Percentiles rank a stretch among this genome's conserved stretches.
phyloP scores from a whole-genome alignment of 2,113 vertebrate genomes.

The Alexandromys fortis region DNA sequence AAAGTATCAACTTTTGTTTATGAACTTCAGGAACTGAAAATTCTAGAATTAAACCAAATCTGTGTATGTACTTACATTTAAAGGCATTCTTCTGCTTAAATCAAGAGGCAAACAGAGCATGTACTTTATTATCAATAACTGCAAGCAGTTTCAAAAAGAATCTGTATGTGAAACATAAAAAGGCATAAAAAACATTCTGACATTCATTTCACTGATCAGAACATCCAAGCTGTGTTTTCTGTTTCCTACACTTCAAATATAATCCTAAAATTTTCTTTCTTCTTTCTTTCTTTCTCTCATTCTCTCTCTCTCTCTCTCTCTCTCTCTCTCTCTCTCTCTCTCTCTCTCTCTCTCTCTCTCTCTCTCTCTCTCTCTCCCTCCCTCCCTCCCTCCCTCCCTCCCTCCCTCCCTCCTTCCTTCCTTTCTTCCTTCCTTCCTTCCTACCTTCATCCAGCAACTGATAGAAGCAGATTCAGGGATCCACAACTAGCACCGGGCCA shows the following conservation, averaged over 20 bases:
- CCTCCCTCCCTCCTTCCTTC: too few species aligned
- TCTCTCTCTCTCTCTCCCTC: neutral
- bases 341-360: rapidly evolving
- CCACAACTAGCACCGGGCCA: too few species aligned
- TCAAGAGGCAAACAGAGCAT: neutral
- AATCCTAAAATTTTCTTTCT: neutral
- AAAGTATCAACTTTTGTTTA: neutral
- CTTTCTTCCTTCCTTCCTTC: neutral
- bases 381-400: too few species aligned
- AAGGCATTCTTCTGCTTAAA: neutral
- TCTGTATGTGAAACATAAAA: neutral
- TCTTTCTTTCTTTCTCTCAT: neutral
- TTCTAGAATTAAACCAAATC: neutral
- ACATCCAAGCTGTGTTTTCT: neutral
- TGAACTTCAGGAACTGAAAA: neutral
- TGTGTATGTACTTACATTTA: neutral
- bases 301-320: neutral
- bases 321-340: too few species aligned
- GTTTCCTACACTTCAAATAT: neutral
- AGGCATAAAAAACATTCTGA: too few species aligned
- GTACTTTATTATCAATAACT: too few species aligned
- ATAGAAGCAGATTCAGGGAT: too few species aligned
- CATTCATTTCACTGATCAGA: neutral
- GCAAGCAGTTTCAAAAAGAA: too few species aligned
- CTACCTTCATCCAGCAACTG: too few species aligned